These are phyloP conservation scores for Melanotaenia pygmaea DNA, from an alignment of 2,797 vertebrate species.

Conservation along the genomic window DNA sequence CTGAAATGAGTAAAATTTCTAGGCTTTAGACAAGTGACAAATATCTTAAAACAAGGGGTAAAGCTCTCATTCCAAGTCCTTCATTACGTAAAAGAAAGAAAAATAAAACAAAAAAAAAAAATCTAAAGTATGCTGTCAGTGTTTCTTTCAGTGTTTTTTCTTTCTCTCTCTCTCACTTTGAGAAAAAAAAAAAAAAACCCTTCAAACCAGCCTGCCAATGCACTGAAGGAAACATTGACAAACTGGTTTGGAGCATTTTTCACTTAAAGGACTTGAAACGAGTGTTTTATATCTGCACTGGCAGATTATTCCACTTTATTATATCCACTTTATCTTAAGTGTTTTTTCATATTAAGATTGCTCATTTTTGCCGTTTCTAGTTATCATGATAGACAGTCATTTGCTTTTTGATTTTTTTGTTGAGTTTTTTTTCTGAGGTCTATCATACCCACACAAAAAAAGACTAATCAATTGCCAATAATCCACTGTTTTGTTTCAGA, in stretches of 20 bases:
- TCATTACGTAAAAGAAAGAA: too few species aligned
- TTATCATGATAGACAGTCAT: background rate
- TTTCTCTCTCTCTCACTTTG: too few species aligned
- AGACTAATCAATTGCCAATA: conserved; percentile 12
- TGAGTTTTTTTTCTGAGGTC: background rate
- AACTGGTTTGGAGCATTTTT: background rate
- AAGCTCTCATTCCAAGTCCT: too few species aligned
- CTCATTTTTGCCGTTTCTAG: background rate
- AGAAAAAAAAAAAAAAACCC: too few species aligned
- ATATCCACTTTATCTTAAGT: too few species aligned
- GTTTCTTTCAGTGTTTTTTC: background rate
- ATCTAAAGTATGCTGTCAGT: too few species aligned
- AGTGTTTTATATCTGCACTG: background rate
- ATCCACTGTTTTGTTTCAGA: conserved; percentile 24
- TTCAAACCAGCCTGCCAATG: background rate
- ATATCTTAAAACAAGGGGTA: too few species aligned
- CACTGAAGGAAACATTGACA: background rate
- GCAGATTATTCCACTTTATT: too few species aligned
- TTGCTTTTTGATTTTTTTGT: background rate
- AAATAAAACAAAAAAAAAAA: too few species aligned
- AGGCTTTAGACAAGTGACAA: too few species aligned
- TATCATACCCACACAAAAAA: background rate
- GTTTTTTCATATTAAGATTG: background rate
- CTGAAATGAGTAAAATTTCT: too few species aligned
- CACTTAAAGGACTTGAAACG: background rate